Evolutionary conservation across 2,113 vertebrate genomes (phyloP), one percentile per base, ranked within the genome.

Genomic region (Charadrius vociferus): DNA sequence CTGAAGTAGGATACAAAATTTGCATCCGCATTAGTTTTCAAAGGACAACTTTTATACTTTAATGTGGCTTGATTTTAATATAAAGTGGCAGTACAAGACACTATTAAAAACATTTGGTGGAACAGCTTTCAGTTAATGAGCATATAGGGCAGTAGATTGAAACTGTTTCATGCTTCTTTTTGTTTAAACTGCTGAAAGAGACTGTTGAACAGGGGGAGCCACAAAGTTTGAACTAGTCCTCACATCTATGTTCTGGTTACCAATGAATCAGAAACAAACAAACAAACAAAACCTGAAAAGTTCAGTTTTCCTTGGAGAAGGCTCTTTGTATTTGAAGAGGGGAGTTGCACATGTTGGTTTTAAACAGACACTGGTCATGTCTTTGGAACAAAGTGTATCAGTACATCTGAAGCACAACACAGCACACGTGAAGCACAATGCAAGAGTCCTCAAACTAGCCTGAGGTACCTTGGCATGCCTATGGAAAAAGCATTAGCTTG

Each of bases 231-330:
- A 62, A 32, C 32, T n/a, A 30, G 9, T 17, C 12, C 14, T 49
- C 19, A 17, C 6, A 34, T 45, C 45, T 34, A 1, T 0, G 0
- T 50, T 71, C 9, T 36, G 52, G 14, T 37, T 68, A 55, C 6
- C 4, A 30, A 7, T 21, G 27, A 39, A 62, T 41, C 34, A 56
- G 63, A 26, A 87, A n/a, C 3, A 77, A 55, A 34, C 39, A 61
- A 79, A 12, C 10, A 68, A 36, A 53, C 6, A 45, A 14, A n/a
- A 32, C 2, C 9, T 3, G 16, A 50, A 17, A 34, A 26, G 11
- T 45, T 72, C 7, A 39, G 3, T 62, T 89, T 91, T 81, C 18
- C 36, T 66, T 39, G 20, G 16, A 53, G 55, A 70, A 81, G 4
- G 19, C 3, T 45, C 27, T 79, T 70, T 52, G 3, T 29, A 6